Percentiles rank a stretch among this genome's conserved stretches.
Evolutionary conservation across 2,797 vertebrate genomes (phyloP).

Genomic region (Typhlichthys subterraneus): DNA sequence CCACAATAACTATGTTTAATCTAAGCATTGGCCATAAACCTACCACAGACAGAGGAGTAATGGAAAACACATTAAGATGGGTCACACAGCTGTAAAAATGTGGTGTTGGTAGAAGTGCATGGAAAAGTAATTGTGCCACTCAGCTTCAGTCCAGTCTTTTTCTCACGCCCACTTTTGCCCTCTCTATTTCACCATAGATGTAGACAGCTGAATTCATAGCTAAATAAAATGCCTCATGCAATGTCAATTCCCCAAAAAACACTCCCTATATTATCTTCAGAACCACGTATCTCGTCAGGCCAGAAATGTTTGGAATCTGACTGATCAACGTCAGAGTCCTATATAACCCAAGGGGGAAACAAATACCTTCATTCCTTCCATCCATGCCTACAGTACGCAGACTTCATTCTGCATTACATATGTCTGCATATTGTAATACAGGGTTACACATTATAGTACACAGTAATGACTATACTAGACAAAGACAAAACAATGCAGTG

Average conservation of each 20-base stretch:
- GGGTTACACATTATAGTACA: not conserved
- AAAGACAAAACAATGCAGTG: too few species aligned
- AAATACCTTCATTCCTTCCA: conserved; percentile 40
- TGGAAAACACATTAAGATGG: conserved; percentile 59
- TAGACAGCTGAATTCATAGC: conserved; percentile 45
- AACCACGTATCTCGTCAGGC: conserved; percentile 18
- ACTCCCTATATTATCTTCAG: conserved; percentile 19
- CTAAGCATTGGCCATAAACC: conserved; percentile 48
- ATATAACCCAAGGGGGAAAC: conserved; percentile 22
- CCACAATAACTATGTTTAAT: conserved; percentile 48
- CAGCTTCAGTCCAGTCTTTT: conserved; percentile 15
- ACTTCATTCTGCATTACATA: conserved; percentile 29
- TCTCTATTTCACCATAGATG: conserved; percentile 19
- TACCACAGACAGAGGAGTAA: conserved; percentile 49
- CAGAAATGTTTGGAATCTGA: conserved; percentile 54
- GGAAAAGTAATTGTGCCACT: conserved; percentile 59
- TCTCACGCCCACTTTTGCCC: not conserved
- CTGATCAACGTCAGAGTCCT: conserved; percentile 31
- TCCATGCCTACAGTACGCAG: not conserved
- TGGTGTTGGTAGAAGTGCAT: conserved; percentile 42
- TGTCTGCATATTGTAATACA: not conserved
- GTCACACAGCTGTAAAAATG: conserved; percentile 17
- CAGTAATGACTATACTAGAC: too few species aligned
- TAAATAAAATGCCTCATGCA: conserved; percentile 22
- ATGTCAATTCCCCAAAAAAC: not conserved